These are phyloP conservation scores for Pseudopipra pipra DNA, from an alignment of 2,113 vertebrate genomes.

Conservation along the genomic window DNA sequence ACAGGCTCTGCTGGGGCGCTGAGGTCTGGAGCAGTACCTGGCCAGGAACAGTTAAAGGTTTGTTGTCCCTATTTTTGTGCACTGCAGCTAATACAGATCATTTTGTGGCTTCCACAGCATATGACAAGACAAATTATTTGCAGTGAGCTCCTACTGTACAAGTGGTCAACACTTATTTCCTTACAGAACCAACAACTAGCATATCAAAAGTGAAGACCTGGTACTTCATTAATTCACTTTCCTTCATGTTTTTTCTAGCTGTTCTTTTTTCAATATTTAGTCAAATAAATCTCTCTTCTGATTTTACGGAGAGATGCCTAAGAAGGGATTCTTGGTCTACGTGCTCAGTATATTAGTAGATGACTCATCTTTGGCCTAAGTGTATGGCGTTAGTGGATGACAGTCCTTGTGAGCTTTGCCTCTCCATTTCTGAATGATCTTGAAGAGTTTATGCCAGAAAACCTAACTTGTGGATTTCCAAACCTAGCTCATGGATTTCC, in stretches of 20 bases:
- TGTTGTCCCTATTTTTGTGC: neutral
- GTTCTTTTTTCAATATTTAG: neutral
- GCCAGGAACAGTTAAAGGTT: constrained; percentile 43
- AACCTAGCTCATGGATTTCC: neutral
- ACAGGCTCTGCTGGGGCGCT: constrained; percentile 55
- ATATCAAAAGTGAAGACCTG: constrained; percentile 29
- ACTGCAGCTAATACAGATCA: neutral
- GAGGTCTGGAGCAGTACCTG: constrained; percentile 21
- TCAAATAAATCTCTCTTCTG: neutral
- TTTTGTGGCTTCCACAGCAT: constrained; percentile 13
- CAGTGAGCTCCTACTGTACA: neutral
- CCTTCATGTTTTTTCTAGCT: neutral
- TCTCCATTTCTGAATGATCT: neutral
- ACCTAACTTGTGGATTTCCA: neutral
- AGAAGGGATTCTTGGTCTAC: neutral
- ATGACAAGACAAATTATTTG: constrained; percentile 56
- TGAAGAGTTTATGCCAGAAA: neutral
- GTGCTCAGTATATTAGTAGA: neutral
- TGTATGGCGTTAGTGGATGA: neutral
- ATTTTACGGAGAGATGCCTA: neutral
- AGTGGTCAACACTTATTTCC: constrained; percentile 31
- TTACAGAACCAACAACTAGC: neutral
- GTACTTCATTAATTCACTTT: constrained; percentile 18
- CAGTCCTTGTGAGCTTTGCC: neutral
- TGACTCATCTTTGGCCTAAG: neutral